phyloP scores from a whole-genome alignment of 2,888 invertebrate species.

The Metallyticus violacea region DNA sequence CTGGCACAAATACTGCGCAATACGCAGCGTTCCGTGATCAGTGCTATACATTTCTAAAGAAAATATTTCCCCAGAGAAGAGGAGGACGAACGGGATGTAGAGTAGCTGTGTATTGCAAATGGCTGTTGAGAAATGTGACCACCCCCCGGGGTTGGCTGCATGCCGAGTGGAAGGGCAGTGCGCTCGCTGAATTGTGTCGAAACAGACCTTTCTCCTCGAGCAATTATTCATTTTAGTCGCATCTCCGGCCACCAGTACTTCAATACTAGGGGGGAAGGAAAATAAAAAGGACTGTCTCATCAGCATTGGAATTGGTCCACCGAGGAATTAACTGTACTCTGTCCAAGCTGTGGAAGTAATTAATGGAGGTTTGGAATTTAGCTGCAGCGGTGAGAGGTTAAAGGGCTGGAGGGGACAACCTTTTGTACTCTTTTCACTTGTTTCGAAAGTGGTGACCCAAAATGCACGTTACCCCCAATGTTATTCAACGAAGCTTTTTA shows the following conservation, averaged over 20 bases:
- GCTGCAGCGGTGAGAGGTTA: background rate
- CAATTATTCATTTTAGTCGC: background rate
- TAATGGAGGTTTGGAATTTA: background rate
- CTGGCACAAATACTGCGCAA: too few relatives aligned
- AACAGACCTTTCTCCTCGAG: background rate
- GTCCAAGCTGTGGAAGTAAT: background rate
- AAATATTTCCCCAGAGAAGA: too few relatives aligned
- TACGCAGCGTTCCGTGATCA: too few relatives aligned
- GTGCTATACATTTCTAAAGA: too few relatives aligned
- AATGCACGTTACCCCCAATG: background rate
- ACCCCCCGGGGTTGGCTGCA: background rate
- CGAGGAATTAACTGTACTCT: background rate
- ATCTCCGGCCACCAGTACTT: background rate
- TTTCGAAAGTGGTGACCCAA: too few relatives aligned
- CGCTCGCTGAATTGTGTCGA: background rate
- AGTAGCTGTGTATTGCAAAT: background rate
- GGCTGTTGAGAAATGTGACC: background rate
- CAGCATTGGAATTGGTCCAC: background rate
- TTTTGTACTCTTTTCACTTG: background rate
- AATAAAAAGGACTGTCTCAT: background rate
- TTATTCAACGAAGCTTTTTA: background rate
- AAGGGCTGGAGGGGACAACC: background rate
- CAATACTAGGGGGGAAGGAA: background rate
- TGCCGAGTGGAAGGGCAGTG: background rate
- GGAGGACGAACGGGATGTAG: too few relatives aligned